Evolutionary conservation across 2,888 invertebrate species (phyloP), one percentile per base, ranked within the genome.

Genomic region (Chrysotoxum bicinctum): DNA sequence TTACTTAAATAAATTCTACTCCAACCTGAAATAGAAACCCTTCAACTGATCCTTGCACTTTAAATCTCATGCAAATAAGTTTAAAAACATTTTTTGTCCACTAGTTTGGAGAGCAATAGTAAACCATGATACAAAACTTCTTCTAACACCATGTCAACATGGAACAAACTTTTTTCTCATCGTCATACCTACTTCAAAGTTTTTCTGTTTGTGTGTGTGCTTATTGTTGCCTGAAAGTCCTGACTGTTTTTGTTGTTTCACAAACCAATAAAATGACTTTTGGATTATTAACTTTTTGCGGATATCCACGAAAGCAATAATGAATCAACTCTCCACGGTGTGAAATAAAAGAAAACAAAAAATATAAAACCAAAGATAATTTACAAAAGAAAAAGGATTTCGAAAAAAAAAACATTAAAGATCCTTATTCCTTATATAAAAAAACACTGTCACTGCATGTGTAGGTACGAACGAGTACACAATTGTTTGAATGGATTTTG

Each of bases 201-300:
- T 50, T 35, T 60, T 7, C 26, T 35, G 23, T 48, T 32, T 56
- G n/a, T 37, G n/a, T 16, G 19, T 19, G 3, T n/a, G 3, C 23
- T 50, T 14, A 23, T 23, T 50, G 2, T 8, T 50, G 23, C 35
- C 35, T 35, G 8, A 21, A 32, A 19, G 19, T 14, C 8, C 14
- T 35, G 19, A 9, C 21, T 21, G 58, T 37, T 21, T n/a, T n/a
- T n/a, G n/a, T n/a, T 30, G n/a, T 48, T 21, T 30, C 30, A 16
- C 32, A 32, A 45, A 56, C 58, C 58, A 16, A 60, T 43, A 26
- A 78, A 74, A 83, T 69, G 48, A 83, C 83, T 78, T 64, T 69
- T 62, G 69, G 62, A 78, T 78, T n/a, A 83, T 74, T 78, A 78
- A 83, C 64, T 78, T 83, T 78, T 83, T 78, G 83, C 50, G 83